Evolutionary conservation across 2,888 invertebrate genomes (phyloP).

Genomic region (Cataglyphis rosenhaueri): DNA sequence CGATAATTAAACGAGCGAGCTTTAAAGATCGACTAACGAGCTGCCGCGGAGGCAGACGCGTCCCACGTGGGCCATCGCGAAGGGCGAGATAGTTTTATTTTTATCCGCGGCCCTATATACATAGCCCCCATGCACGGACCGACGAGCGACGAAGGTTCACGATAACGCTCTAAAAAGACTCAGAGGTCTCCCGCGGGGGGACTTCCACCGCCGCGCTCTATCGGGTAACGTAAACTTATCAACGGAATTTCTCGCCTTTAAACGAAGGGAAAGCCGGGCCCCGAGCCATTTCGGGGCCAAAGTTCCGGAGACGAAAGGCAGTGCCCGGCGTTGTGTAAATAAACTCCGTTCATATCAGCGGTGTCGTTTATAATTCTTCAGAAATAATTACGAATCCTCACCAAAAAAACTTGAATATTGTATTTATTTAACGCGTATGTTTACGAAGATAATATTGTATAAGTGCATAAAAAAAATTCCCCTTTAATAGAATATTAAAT

Average conservation of each 20-base stretch:
- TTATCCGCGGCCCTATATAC: constrained; percentile 62
- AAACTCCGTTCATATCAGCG: constrained; percentile 11
- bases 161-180: constrained; percentile 35
- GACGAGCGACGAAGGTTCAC: constrained; percentile 38
- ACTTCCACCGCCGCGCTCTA: not conserved
- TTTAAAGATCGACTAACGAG: constrained; percentile 58
- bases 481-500: not conserved
- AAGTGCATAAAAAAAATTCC: too few relatives aligned
- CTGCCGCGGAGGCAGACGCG: constrained; percentile 26
- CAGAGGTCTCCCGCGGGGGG: constrained; percentile 34
- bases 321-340: constrained; percentile 1
- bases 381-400: not conserved
- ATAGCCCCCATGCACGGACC: constrained; percentile 57
- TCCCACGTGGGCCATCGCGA: constrained; percentile 66
- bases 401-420: not conserved
- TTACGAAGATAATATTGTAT: not conserved
- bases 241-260: constrained; percentile 26
- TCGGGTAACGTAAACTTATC: constrained; percentile 38
- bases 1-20: constrained; percentile 31
- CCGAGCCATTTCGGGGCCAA: not conserved
- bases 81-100: constrained; percentile 67
- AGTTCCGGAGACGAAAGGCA: constrained; percentile 2
- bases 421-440: not conserved
- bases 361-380: constrained; percentile 20
- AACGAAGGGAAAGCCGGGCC: not conserved